phyloP scores from a whole-genome alignment of 2,113 vertebrate species.

The Callipepla californica region DNA sequence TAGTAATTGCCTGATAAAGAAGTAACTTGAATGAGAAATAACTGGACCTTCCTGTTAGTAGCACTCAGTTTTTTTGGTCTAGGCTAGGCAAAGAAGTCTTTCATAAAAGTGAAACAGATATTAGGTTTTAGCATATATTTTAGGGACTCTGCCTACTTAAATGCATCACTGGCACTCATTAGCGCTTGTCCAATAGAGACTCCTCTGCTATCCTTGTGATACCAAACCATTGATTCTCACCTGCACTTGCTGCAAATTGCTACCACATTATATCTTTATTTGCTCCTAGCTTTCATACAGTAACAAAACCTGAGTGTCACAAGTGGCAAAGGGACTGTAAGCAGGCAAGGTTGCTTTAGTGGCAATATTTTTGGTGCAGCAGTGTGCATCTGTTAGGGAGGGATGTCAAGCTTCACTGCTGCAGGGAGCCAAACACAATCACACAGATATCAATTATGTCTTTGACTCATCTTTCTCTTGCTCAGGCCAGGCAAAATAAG shows the following conservation, averaged over 20 bases:
- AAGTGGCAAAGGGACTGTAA: not conserved
- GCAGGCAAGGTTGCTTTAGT: not conserved
- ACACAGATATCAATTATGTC: not conserved
- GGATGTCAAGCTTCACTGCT: not conserved
- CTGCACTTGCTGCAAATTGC: not conserved
- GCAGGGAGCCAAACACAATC: not conserved
- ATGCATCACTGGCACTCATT: not conserved
- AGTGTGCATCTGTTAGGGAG: not conserved
- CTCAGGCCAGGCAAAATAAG: not conserved
- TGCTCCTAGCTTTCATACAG: not conserved
- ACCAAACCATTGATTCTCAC: not conserved
- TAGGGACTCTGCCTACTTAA: not conserved
- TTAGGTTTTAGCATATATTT: not conserved
- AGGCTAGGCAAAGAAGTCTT: not conserved
- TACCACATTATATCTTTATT: not conserved
- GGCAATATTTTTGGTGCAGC: not conserved
- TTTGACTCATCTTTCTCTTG: not conserved
- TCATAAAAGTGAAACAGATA: not conserved
- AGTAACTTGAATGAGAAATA: not conserved
- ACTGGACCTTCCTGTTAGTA: not conserved
- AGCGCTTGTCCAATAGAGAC: not conserved
- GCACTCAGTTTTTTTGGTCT: not conserved
- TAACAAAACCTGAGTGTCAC: not conserved
- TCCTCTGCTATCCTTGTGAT: not conserved
- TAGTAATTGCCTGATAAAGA: not conserved